Conservation (phyloP, 2,888 invertebrate genomes). For the Rambutsinella grinnellia region DNA sequence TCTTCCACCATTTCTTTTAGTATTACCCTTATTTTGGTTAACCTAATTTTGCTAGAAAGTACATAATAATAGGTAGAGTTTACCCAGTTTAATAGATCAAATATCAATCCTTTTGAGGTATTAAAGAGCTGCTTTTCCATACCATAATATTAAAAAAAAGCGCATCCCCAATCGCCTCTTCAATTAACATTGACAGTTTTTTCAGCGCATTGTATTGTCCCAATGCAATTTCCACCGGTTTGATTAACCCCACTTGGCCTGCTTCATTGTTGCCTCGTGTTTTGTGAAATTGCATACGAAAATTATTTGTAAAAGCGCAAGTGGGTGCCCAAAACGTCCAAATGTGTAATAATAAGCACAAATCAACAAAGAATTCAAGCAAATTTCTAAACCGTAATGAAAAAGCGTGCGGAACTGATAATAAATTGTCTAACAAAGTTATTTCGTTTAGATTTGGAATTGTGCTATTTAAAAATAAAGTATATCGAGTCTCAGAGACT, state of each 20-base stretch:
- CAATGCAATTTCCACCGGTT: constrained; percentile 1
- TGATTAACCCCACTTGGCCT: background rate
- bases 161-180: constrained; percentile 14
- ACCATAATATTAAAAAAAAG: constrained; percentile 21
- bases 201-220: constrained; percentile 29
- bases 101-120: too few relatives aligned
- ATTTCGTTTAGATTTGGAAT: constrained; percentile 1
- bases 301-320: background rate
- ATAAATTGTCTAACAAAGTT: background rate
- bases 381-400: constrained; percentile 11
- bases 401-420: constrained; percentile 15
- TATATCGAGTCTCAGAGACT: constrained; percentile 24
- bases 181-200: constrained; percentile 21
- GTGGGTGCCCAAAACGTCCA: constrained; percentile 29
- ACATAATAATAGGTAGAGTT: too few relatives aligned
- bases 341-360: constrained; percentile 17
- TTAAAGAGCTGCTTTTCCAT: too few relatives aligned
- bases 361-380: constrained; percentile 30
- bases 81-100: too few relatives aligned
- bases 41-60: too few relatives aligned
- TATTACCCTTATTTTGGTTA: too few relatives aligned
- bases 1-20: too few relatives aligned
- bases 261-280: background rate
- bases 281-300: constrained; percentile 2
- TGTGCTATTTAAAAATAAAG: constrained; percentile 11